phyloP scores from a whole-genome alignment of 2,888 invertebrate species.

The Eupithecia pulchellata region DNA sequence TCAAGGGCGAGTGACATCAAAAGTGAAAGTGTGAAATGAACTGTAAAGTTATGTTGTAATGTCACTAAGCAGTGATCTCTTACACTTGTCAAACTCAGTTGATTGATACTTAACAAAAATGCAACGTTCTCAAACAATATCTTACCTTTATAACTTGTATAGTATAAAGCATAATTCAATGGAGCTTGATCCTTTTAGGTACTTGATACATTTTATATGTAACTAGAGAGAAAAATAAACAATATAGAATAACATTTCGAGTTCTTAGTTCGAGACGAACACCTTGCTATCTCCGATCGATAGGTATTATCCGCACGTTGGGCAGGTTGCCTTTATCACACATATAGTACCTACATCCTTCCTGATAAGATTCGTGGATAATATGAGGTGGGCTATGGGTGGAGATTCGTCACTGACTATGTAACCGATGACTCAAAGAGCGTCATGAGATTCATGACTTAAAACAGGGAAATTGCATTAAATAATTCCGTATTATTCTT shows the following conservation, averaged over 20 bases:
- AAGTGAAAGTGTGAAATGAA: no score
- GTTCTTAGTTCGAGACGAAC: constrained; percentile 1
- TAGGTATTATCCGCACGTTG: constrained; percentile 31
- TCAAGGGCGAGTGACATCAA: no score
- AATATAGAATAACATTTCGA: neutral
- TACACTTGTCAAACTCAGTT: no score
- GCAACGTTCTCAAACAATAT: no score
- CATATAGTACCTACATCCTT: neutral
- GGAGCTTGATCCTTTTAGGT: no score
- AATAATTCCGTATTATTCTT: neutral
- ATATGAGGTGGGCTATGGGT: neutral
- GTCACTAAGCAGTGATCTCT: no score
- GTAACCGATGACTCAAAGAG: neutral
- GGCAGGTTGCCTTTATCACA: constrained; percentile 9
- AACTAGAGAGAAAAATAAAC: no score
- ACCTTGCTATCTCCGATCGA: constrained; percentile 52
- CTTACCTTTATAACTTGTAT: no score
- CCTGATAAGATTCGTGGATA: constrained; percentile 2
- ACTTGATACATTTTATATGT: no score
- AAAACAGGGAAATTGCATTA: neutral
- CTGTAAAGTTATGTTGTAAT: no score
- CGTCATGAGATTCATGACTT: neutral
- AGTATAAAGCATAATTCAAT: no score
- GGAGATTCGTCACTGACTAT: neutral
- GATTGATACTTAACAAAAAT: no score